Evolutionary conservation across 1,140 invertebrate genomes (phyloP).

Genomic region (Manduca sexta): DNA sequence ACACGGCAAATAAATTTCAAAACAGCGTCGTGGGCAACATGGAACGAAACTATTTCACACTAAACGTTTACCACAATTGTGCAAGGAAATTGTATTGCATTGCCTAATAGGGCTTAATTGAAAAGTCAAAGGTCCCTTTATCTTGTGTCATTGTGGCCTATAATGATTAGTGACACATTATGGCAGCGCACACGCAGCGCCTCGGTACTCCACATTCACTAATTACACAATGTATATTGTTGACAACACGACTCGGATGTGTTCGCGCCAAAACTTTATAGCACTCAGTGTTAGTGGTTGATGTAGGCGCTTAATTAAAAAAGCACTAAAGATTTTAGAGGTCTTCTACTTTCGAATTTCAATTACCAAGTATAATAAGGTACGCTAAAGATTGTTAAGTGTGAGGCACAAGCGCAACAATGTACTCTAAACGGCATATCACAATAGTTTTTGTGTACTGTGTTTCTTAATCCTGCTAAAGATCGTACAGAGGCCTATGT

Average conservation of each 20-base stretch:
- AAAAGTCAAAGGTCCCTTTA: slow-evolving; percentile 27
- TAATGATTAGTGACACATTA: slow-evolving; percentile 22
- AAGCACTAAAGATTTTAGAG: not conserved
- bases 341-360: slow-evolving; percentile 1
- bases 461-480: no score
- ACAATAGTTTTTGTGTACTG: no score
- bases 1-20: slow-evolving; percentile 13
- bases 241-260: not conserved
- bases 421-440: no score
- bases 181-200: not conserved
- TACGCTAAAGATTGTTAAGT: no score
- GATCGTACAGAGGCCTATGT: no score
- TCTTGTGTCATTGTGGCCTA: slow-evolving; percentile 12
- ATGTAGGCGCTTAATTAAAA: not conserved
- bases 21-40: slow-evolving; percentile 2
- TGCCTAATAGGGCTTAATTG: slow-evolving; percentile 31
- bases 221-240: slow-evolving; percentile 3
- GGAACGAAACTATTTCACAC: slow-evolving; percentile 13
- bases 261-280: not conserved
- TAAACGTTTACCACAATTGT: slow-evolving; percentile 17
- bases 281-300: no score
- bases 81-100: slow-evolving; percentile 22
- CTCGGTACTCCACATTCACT: slow-evolving; percentile 7
- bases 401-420: no score
- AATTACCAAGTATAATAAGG: not conserved